phyloP scores from a whole-genome alignment of 1,140 invertebrate genomes.

The Hyles vespertilio region DNA sequence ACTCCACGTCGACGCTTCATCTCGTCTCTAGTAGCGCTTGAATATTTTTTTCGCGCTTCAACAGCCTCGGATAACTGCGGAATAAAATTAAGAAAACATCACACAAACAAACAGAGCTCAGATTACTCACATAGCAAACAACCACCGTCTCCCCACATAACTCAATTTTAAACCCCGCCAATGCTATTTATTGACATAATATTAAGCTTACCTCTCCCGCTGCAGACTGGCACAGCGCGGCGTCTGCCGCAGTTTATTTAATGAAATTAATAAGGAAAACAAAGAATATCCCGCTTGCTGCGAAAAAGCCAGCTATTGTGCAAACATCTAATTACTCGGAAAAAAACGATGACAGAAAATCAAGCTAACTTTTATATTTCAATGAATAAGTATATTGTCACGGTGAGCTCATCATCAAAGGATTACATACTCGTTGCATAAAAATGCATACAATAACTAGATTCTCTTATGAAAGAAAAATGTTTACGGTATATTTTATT shows the following conservation, averaged over 20 bases:
- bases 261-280: conserved; percentile 9
- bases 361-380: conserved; percentile 10
- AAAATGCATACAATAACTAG: background rate
- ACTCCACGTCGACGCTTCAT: conserved; percentile 44
- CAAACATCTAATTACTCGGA: conserved; percentile 15
- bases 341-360: conserved; percentile 10
- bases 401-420: conserved; percentile 15
- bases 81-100: conserved; percentile 38
- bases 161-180: too few relatives aligned
- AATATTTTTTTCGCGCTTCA: conserved; percentile 49
- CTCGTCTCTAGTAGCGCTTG: conserved; percentile 33
- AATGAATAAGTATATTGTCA: conserved; percentile 11
- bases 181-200: too few relatives aligned
- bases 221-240: too few relatives aligned
- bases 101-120: conserved; percentile 33
- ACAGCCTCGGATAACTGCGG: conserved; percentile 28
- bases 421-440: background rate
- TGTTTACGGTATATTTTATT: conserved; percentile 7
- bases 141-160: conserved; percentile 1
- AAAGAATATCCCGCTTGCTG: conserved; percentile 6
- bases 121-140: conserved; percentile 7
- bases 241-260: too few relatives aligned
- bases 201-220: too few relatives aligned
- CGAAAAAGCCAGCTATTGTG: background rate
- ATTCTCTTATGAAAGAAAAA: conserved; percentile 10